Evolutionary conservation across 92 coral and sea anemone genomes (phyloP).

Genomic region (Parazoanthus atlanticus): DNA sequence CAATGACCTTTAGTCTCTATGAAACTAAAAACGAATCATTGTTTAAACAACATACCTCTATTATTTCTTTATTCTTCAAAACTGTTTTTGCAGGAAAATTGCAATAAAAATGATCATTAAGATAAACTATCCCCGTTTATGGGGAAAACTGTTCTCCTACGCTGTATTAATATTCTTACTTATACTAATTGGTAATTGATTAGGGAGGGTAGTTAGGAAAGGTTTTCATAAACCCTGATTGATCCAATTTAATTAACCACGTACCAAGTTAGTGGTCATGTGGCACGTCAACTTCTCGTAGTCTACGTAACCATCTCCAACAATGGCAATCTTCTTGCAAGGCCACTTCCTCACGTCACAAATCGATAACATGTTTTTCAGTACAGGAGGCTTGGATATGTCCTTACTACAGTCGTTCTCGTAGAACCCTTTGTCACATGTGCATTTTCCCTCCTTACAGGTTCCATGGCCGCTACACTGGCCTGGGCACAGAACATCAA

Average conservation of each 20-base stretch:
- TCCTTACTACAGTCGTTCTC: conserved; percentile 14
- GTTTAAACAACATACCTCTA: no score
- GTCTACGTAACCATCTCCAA: conserved; percentile 5
- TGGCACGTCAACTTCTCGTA: neutral
- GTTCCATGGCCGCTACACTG: neutral
- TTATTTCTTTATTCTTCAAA: no score
- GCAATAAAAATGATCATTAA: no score
- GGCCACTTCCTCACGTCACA: conserved; percentile 1
- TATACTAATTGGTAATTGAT: neutral
- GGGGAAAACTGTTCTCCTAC: no score
- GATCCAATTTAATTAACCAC: neutral
- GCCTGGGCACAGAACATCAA: neutral
- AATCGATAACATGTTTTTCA: neutral
- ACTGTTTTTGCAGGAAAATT: no score
- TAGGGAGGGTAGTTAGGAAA: neutral
- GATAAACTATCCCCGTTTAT: no score
- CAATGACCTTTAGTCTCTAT: no score
- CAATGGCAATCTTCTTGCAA: neutral
- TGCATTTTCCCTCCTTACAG: neutral
- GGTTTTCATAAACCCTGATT: neutral
- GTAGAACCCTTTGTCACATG: neutral
- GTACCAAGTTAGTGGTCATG: neutral
- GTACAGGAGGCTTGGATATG: neutral
- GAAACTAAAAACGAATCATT: no score
- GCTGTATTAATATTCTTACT: neutral